Percentiles rank a stretch among this genome's conserved stretches.
These are phyloP conservation scores for Apus apus DNA, from an alignment of 2,113 vertebrate genomes.

Conservation along the genomic window DNA sequence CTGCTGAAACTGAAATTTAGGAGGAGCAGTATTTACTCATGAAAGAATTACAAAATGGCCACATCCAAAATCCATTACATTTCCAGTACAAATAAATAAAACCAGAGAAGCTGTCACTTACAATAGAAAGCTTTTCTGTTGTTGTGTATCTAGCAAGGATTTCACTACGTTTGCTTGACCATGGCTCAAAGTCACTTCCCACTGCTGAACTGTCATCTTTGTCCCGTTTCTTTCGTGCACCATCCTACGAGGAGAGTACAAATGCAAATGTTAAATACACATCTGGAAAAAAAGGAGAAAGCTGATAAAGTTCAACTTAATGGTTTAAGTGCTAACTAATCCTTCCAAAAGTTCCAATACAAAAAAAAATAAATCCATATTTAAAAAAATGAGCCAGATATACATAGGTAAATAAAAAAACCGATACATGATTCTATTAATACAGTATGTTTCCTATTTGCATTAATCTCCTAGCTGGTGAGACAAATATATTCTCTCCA, in stretches of 20 bases:
- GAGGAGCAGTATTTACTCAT: background rate
- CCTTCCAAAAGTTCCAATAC: background rate
- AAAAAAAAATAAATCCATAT: background rate
- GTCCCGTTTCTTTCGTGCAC: constrained; percentile 82
- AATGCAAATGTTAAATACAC: background rate
- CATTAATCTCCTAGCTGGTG: background rate
- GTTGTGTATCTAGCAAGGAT: constrained; percentile 95
- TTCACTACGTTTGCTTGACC: constrained; percentile 91
- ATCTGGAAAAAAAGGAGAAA: background rate
- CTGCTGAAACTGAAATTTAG: background rate
- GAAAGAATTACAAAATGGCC: background rate
- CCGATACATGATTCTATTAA: background rate
- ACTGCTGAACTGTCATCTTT: constrained; percentile 81
- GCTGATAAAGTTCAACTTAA: background rate
- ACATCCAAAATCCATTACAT: background rate
- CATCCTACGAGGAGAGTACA: constrained; percentile 74
- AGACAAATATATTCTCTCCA: background rate
- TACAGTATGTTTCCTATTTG: background rate
- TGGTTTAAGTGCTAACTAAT: background rate
- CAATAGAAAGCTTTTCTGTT: constrained; percentile 95
- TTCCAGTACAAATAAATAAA: background rate
- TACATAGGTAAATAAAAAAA: background rate
- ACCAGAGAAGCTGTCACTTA: constrained; percentile 70
- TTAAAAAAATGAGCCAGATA: background rate
- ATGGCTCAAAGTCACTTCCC: constrained; percentile 91